These are phyloP conservation scores for Eudemis profundana DNA, from an alignment of 2,888 invertebrate species.

Conservation along the genomic window DNA sequence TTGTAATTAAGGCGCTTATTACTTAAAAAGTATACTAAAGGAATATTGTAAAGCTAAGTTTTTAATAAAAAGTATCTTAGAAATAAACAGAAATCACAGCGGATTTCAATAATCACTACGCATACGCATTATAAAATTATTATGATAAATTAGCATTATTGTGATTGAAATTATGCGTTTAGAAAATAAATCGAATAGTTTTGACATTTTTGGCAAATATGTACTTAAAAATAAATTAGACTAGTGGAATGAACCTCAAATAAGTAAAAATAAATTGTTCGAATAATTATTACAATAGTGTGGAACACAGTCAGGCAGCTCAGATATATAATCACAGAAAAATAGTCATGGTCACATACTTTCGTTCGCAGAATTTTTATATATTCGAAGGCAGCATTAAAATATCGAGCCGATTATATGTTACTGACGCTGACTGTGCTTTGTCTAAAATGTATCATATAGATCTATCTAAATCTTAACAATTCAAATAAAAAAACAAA, in stretches of 20 bases:
- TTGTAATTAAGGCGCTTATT: slow-evolving; percentile 17
- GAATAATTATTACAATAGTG: slow-evolving; percentile 42
- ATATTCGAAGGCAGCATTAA: neutral
- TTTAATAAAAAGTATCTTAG: slow-evolving; percentile 52
- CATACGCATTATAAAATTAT: slow-evolving; percentile 32
- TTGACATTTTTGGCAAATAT: slow-evolving; percentile 45
- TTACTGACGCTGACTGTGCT: slow-evolving; percentile 6
- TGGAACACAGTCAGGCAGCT: slow-evolving; percentile 5
- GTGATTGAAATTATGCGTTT: slow-evolving; percentile 55
- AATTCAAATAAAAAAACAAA: slow-evolving; percentile 22
- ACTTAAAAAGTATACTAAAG: slow-evolving; percentile 38
- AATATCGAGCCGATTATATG: neutral
- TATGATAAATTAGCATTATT: slow-evolving; percentile 49
- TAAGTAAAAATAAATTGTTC: slow-evolving; percentile 65
- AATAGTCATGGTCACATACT: too few species aligned
- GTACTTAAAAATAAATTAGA: slow-evolving; percentile 53
- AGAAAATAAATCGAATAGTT: slow-evolving; percentile 34
- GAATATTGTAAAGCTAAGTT: slow-evolving; percentile 44
- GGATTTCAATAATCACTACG: slow-evolving; percentile 59
- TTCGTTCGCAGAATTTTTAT: too few species aligned
- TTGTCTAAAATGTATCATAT: neutral
- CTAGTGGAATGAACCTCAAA: slow-evolving; percentile 61
- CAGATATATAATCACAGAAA: slow-evolving; percentile 5
- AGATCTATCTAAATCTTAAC: slow-evolving; percentile 14
- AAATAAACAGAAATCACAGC: slow-evolving; percentile 74